Evolutionary conservation across 2,888 invertebrate genomes (phyloP), one percentile per base, ranked within the genome.

Genomic region (Drosophila macrothrix): DNA sequence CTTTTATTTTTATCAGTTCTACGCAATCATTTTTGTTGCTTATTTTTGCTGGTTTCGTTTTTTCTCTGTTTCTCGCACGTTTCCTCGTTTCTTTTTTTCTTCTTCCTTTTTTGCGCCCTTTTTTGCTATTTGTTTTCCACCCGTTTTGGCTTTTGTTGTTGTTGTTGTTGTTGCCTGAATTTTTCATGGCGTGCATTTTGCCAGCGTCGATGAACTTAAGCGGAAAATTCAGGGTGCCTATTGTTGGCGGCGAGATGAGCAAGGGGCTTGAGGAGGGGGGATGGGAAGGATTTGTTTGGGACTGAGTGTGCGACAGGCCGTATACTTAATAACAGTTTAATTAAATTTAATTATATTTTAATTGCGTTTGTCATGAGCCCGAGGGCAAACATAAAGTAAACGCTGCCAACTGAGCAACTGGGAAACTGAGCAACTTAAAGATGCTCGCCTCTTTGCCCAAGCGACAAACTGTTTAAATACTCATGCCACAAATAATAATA

Each of bases 261-360:
- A 10, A 28, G 35, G 3, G 6, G 14, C 4, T 35, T 16, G 14
- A 29, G 19, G 10, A 10, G 4, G 28, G 25, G 22, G n/a, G 1
- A 31, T 16, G 31, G 28, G 50, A 33, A 2, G 61, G 63, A 66
- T 69, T 59, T 71, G 62, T 46, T 59, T 28, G 54, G 35, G 46
- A 22, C 54, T 37, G 56, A 19, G 43, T 56, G 63, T 46, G 67
- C 67, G 49, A 58, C 69, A 28, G 39, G 82, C 75, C 88, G 80
- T 69, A 73, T 78, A 76, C 88, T 80, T 87, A 77, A 87, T 80
- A 72, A 55, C 72, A 76, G 71, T 84, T 82, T 79, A 76, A 84
- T 84, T 82, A 75, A 84, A 89, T 78, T 76, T 74, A 87, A 87
- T 89, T 87, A 80, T 78, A 60, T 77, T 82, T 82, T 79, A 88